Evolutionary conservation across 2,888 invertebrate species (phyloP), one percentile per base, ranked within the genome.

Genomic region (Coleophora deauratella): DNA sequence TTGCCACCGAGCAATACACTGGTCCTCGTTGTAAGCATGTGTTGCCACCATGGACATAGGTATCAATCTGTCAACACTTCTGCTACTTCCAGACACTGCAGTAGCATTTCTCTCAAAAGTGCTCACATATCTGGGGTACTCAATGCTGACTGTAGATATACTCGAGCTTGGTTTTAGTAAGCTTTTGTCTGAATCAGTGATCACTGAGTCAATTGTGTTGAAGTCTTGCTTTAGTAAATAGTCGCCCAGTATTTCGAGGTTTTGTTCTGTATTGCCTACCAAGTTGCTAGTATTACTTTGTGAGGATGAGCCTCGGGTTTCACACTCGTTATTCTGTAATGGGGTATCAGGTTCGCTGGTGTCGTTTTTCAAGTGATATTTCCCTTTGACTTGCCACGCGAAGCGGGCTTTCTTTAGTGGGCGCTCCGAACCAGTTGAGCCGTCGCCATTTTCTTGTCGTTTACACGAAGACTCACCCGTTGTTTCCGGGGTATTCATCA

Each of bases 331-430:
- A n/a, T 21, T 3, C 21, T 21, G 21, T 21, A 6, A 4, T 45
- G 64, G 52, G 38, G 40, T 43, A 14, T 62, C 62, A 11, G 53
- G 33, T 32, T 65, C 65, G 21, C 41, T 52, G 11, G 51, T 38
- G 45, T 78, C 77, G 49, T 85, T 84, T 72, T 86, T 89, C 50
- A 89, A 67, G 62, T 89, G 88, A 63, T 88, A 86, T 81, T 88
- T 86, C 33, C 90, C 90, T 73, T 90, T 90, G 45, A 90, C 87
- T 82, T 90, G 89, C 90, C 90, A 90, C 41, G 89, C 85, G 72
- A 88, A 90, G 56, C 88, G 81, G 44, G 90, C 90, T 72, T 90
- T 90, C 68, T 90, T 90, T 53, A 89, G 79, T 60, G 90, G 90
- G 72, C 88, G 87, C 57, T 88, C 87, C 43, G 78, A 73, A 51